Conservation (phyloP, 2,113 vertebrate species). For the Aix galericulata region DNA sequence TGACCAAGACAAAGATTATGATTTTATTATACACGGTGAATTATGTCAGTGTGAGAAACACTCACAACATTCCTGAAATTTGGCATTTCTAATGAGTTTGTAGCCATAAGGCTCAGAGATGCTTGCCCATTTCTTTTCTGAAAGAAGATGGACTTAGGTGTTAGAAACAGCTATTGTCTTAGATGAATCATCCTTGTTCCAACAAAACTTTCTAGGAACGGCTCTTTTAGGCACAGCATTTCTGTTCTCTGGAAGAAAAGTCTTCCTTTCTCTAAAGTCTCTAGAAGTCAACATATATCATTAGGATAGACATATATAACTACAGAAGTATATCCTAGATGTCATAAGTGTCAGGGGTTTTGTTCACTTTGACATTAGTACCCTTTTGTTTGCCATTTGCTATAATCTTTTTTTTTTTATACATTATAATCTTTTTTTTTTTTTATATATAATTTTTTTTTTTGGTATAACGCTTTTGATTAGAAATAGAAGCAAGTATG, state of each 20-base stretch:
- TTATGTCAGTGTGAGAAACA: neutral
- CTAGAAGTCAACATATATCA: neutral
- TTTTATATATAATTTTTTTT: too few relatives aligned
- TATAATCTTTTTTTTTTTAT: neutral
- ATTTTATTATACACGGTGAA: neutral
- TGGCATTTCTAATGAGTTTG: slow-evolving; percentile 27
- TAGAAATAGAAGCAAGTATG: neutral
- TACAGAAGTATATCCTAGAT: neutral
- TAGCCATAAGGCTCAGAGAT: neutral
- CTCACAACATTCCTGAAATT: slow-evolving; percentile 36
- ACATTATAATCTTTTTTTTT: too few relatives aligned
- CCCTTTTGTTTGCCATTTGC: neutral
- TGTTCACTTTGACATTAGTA: neutral
- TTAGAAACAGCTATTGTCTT: neutral
- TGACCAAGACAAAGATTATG: neutral
- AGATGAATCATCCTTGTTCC: neutral
- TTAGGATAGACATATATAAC: neutral
- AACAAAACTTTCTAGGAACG: neutral
- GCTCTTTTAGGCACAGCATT: neutral
- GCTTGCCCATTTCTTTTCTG: neutral
- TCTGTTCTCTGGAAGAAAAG: neutral
- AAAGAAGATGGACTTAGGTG: neutral
- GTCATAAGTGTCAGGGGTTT: neutral
- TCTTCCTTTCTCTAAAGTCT: neutral
- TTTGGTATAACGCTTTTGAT: neutral